These are phyloP conservation scores for Andrena chrysosceles DNA, from an alignment of 2,888 invertebrate genomes.

Conservation along the genomic window DNA sequence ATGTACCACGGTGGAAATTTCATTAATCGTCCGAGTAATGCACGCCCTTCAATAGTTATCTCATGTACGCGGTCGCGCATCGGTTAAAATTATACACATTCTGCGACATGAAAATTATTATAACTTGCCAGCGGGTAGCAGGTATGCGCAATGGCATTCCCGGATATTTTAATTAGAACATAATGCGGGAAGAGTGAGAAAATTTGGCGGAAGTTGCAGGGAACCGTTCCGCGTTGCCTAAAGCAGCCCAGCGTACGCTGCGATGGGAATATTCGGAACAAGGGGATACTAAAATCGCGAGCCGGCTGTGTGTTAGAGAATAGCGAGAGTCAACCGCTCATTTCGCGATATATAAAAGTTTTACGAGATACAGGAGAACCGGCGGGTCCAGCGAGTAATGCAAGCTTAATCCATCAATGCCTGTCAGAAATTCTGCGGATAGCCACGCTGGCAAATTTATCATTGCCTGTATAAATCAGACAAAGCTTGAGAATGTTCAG, in stretches of 20 bases:
- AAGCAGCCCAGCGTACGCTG: neutral
- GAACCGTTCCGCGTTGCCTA: neutral
- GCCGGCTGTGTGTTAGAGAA: neutral
- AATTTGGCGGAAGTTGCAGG: neutral
- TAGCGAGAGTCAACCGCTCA: slow-evolving; percentile 52
- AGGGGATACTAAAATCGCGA: slow-evolving; percentile 4
- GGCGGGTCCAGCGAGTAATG: slow-evolving; percentile 72
- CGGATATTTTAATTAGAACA: slow-evolving; percentile 58
- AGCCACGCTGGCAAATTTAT: slow-evolving; percentile 69
- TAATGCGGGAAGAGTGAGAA: neutral
- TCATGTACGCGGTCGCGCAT: slow-evolving; percentile 35
- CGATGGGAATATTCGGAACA: slow-evolving; percentile 32
- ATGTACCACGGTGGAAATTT: slow-evolving; percentile 51
- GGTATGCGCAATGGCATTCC: slow-evolving; percentile 26
- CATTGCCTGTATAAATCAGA: slow-evolving; percentile 73
- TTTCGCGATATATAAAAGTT: slow-evolving; percentile 73
- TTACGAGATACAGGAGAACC: slow-evolving; percentile 68
- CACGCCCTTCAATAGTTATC: slow-evolving; percentile 54
- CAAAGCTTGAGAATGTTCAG: slow-evolving; percentile 49
- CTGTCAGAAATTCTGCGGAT: slow-evolving; percentile 64
- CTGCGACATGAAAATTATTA: slow-evolving; percentile 18
- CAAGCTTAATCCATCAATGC: slow-evolving; percentile 75
- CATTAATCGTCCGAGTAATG: slow-evolving; percentile 40
- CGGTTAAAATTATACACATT: slow-evolving; percentile 49
- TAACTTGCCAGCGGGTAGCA: slow-evolving; percentile 34